Percentiles rank a stretch among this genome's conserved stretches.
Conservation (phyloP, 2,888 invertebrate species). For the Leucophenga maculata region DNA sequence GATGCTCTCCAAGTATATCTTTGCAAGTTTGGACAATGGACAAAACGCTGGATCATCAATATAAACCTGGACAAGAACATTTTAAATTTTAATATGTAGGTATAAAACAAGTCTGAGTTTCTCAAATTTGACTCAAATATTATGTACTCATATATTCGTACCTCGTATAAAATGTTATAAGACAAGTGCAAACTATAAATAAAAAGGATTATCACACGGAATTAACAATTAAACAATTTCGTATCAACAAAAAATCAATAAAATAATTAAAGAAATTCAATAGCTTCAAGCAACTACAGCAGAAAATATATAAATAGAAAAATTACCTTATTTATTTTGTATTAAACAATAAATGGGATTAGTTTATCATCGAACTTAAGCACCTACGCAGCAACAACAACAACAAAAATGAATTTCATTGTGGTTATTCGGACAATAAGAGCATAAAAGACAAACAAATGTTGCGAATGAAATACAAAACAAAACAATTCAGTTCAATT, state of each 20-base stretch:
- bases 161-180: too few species aligned
- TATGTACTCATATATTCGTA: too few species aligned
- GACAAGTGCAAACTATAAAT: too few species aligned
- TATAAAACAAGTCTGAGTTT: too few species aligned
- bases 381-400: constrained; percentile 25
- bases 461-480: constrained; percentile 13
- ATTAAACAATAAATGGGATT: constrained; percentile 65
- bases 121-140: too few species aligned
- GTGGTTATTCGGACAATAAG: not conserved
- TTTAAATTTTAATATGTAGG: too few species aligned
- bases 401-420: not conserved
- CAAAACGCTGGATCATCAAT: too few species aligned
- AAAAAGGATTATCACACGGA: too few species aligned
- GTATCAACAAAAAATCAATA: constrained; percentile 28
- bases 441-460: not conserved
- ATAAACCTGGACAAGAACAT: too few species aligned
- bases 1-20: too few species aligned
- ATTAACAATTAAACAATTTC: too few species aligned
- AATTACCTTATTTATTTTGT: constrained; percentile 65
- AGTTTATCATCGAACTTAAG: constrained; percentile 47
- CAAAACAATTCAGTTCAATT: not conserved
- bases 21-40: too few species aligned
- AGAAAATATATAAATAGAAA: constrained; percentile 59
- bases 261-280: constrained; percentile 18
- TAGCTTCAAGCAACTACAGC: constrained; percentile 34